Conservation (phyloP, 2,797 vertebrate genomes). For the Nannoperca australis region DNA sequence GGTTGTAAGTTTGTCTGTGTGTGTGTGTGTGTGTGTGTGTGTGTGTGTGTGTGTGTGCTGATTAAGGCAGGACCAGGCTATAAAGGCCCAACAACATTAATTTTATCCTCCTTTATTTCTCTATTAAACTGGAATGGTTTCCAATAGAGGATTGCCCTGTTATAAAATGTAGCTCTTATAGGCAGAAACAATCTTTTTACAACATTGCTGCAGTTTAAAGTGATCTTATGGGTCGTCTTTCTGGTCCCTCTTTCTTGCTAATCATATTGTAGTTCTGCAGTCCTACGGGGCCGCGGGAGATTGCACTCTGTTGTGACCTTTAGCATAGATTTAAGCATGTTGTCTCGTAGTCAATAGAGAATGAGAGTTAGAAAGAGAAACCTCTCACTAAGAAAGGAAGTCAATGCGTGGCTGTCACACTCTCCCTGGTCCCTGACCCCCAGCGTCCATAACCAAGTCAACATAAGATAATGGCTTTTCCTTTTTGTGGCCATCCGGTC, state of each 20-base stretch:
- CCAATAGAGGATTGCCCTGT: neutral
- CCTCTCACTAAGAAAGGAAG: slow-evolving; percentile 32
- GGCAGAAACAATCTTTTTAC: slow-evolving; percentile 24
- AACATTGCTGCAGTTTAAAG: neutral
- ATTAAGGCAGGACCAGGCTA: slow-evolving; percentile 22
- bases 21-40: neutral
- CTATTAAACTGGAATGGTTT: slow-evolving; percentile 31
- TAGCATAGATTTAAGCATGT: slow-evolving; percentile 35
- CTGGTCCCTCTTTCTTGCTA: neutral
- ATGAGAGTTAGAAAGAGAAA: slow-evolving; percentile 33
- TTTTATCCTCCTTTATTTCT: slow-evolving; percentile 48
- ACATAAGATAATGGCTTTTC: slow-evolving; percentile 16
- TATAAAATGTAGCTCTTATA: neutral
- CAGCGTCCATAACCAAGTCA: slow-evolving; percentile 14
- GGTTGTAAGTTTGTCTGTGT: neutral
- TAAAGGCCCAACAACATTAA: slow-evolving; percentile 30
- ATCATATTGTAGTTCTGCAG: neutral
- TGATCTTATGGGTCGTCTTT: neutral
- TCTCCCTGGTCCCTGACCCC: slow-evolving; percentile 37
- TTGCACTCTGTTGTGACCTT: slow-evolving; percentile 45
- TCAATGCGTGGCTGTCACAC: slow-evolving; percentile 42
- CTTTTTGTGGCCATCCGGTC: neutral
- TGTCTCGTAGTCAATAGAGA: slow-evolving; percentile 32
- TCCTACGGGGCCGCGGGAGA: neutral
- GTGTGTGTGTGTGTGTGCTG: slow-evolving; percentile 15